Conservation (phyloP, 2,113 vertebrate species). For the Dissostichus mawsoni region DNA sequence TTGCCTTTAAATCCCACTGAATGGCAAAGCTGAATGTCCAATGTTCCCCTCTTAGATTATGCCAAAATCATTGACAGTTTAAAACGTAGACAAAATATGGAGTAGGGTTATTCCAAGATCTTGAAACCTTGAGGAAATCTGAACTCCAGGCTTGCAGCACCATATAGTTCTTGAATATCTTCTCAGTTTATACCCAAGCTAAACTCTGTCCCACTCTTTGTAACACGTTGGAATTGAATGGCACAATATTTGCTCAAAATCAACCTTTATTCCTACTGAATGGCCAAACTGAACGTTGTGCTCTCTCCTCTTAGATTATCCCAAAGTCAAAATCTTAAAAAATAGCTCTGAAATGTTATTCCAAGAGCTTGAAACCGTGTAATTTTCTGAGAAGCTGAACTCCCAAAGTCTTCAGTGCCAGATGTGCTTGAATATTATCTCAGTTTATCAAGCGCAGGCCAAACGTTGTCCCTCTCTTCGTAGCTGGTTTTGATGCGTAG, state of each 20-base stretch:
- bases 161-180: conserved; percentile 62
- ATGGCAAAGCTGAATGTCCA: neutral
- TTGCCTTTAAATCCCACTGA: conserved; percentile 40
- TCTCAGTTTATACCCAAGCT: conserved; percentile 59
- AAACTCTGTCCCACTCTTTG: conserved; percentile 67
- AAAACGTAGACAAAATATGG: conserved; percentile 12
- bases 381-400: conserved; percentile 16
- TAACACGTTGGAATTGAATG: conserved; percentile 56
- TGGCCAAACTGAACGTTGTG: too few relatives aligned
- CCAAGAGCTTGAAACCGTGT: conserved; percentile 40
- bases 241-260: neutral
- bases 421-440: conserved; percentile 57
- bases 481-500: conserved; percentile 68
- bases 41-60: conserved; percentile 15
- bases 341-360: conserved; percentile 13
- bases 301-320: too few relatives aligned
- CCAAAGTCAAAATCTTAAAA: too few relatives aligned
- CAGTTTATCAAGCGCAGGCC: conserved; percentile 69
- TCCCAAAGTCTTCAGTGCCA: conserved; percentile 26
- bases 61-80: conserved; percentile 26
- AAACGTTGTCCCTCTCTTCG: conserved; percentile 66
- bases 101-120: conserved; percentile 42
- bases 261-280: too few relatives aligned
- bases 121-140: conserved; percentile 35
- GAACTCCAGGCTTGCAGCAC: conserved; percentile 14